Conservation (phyloP, 2,113 vertebrate species). For the Saimiri boliviensis region DNA sequence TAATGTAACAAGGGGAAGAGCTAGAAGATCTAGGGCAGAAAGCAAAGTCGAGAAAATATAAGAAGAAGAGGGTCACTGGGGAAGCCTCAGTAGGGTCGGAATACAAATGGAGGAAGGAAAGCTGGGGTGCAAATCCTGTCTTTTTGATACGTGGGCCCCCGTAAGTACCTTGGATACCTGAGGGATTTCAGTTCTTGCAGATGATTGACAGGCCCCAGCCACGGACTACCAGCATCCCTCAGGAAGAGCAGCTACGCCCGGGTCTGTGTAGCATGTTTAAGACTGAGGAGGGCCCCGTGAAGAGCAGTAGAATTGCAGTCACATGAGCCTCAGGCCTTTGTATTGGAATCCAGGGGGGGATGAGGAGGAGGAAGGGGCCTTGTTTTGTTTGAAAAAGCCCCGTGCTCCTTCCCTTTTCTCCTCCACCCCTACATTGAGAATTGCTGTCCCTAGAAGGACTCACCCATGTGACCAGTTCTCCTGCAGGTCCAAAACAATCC, state of each 20-base stretch:
- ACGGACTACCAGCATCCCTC: neutral
- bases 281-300: neutral
- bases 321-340: neutral
- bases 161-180: neutral
- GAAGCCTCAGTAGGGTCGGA: neutral
- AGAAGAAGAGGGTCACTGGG: slow-evolving; percentile 27
- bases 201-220: slow-evolving; percentile 48
- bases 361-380: neutral
- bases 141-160: neutral
- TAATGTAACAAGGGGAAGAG: slow-evolving; percentile 51
- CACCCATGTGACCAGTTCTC: neutral
- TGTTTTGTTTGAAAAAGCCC: neutral
- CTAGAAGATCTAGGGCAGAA: slow-evolving; percentile 32
- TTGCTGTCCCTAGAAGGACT: neutral
- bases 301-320: neutral
- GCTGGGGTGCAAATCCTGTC: neutral
- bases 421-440: neutral
- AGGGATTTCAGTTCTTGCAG: neutral
- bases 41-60: slow-evolving; percentile 34
- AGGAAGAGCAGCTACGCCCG: neutral
- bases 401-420: rapidly evolving
- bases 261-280: neutral
- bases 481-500: neutral
- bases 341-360: neutral
- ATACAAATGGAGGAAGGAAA: slow-evolving; percentile 41